These are phyloP conservation scores for Smithornis capensis DNA, from an alignment of 2,113 vertebrate genomes.

Conservation along the genomic window DNA sequence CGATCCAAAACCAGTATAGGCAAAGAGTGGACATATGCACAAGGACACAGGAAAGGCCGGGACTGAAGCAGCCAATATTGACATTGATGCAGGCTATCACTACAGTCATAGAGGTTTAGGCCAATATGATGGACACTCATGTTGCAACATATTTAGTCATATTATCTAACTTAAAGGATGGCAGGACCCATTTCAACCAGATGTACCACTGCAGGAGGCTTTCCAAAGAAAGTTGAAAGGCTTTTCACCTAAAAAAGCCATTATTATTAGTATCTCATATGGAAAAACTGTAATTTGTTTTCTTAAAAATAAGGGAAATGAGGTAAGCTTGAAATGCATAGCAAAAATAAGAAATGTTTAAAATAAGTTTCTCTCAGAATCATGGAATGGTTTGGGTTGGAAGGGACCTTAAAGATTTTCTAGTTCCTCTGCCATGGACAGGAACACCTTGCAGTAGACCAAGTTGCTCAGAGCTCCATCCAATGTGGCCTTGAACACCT, in stretches of 20 bases:
- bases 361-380: neutral
- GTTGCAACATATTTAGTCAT: neutral
- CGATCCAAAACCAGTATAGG: fast-evolving
- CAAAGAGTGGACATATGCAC: neutral
- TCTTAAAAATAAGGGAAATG: neutral
- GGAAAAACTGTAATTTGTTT: neutral
- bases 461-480: neutral
- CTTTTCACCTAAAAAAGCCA: neutral
- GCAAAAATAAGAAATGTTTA: neutral
- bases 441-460: neutral
- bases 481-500: neutral
- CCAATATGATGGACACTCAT: neutral
- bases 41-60: neutral
- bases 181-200: neutral
- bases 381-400: neutral
- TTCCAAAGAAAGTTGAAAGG: neutral
- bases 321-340: neutral
- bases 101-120: neutral
- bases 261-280: neutral
- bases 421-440: neutral
- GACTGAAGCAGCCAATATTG: neutral
- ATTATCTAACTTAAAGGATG: neutral
- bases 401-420: neutral
- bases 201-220: neutral
- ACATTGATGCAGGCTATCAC: neutral